Conservation (phyloP, 2,888 invertebrate species). For the Gymnoscelis rufifasciata region DNA sequence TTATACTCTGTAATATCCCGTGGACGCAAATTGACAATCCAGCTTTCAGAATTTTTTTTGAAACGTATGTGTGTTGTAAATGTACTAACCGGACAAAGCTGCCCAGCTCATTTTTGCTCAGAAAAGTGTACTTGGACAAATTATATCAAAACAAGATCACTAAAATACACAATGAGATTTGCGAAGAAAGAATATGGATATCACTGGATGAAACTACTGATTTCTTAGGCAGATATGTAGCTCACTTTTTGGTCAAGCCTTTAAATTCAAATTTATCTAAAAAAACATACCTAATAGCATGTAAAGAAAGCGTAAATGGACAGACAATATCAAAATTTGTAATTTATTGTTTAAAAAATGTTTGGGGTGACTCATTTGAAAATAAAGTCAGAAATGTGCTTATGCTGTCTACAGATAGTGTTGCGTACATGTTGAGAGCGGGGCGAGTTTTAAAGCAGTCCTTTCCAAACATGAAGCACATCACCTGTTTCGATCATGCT, state of each 20-base stretch:
- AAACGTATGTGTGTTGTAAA: not conserved
- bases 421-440: not conserved
- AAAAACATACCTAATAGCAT: not conserved
- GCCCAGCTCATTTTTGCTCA: not conserved
- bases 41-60: not conserved
- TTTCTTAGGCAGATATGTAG: not conserved
- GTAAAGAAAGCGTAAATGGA: not conserved
- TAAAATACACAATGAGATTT: not conserved
- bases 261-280: not conserved
- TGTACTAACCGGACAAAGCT: not conserved
- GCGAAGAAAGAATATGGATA: not conserved
- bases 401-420: not conserved
- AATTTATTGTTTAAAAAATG: not conserved
- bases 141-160: not conserved
- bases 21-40: not conserved
- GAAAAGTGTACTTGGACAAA: not conserved
- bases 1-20: not conserved
- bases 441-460: not conserved
- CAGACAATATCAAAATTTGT: not conserved
- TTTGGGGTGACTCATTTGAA: not conserved
- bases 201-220: not conserved
- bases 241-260: not conserved
- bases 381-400: not conserved
- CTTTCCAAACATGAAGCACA: not conserved
- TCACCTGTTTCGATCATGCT: not conserved